Evolutionary conservation across 2,888 invertebrate species (phyloP).

Genomic region (Drosophila siamana): DNA sequence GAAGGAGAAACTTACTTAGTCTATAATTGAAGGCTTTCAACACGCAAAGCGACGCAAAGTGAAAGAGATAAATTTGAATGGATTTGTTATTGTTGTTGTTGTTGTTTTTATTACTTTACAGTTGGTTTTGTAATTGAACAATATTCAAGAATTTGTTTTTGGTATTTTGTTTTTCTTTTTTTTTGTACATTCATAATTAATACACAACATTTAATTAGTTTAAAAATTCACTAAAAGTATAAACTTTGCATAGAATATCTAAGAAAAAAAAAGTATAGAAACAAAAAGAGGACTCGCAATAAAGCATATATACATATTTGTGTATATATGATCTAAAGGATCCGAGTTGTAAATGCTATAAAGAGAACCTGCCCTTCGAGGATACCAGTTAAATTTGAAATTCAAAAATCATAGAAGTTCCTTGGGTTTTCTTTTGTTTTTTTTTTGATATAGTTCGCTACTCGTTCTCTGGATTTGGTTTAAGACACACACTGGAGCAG

Average conservation of each 20-base stretch:
- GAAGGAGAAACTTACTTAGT: constrained; percentile 7
- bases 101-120: constrained; percentile 41
- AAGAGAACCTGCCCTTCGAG: not conserved
- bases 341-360: too few relatives aligned
- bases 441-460: constrained; percentile 8
- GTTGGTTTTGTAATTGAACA: constrained; percentile 54
- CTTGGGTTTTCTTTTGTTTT: too few relatives aligned
- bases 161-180: constrained; percentile 24
- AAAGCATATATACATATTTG: not conserved
- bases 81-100: constrained; percentile 16
- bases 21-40: constrained; percentile 23
- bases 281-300: constrained; percentile 17
- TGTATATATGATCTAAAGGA: not conserved
- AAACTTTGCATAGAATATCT: constrained; percentile 37
- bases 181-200: constrained; percentile 67
- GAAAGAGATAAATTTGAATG: constrained; percentile 7
- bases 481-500: constrained; percentile 32
- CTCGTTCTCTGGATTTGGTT: constrained; percentile 13
- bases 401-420: constrained; percentile 31
- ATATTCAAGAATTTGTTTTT: constrained; percentile 53
- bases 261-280: constrained; percentile 27
- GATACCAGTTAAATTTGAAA: constrained; percentile 20
- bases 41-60: constrained; percentile 10
- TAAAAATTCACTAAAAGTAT: constrained; percentile 33
- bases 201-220: constrained; percentile 74